These are phyloP conservation scores for Hepsetus odoe DNA, from an alignment of 2,113 vertebrate species.

Conservation along the genomic window DNA sequence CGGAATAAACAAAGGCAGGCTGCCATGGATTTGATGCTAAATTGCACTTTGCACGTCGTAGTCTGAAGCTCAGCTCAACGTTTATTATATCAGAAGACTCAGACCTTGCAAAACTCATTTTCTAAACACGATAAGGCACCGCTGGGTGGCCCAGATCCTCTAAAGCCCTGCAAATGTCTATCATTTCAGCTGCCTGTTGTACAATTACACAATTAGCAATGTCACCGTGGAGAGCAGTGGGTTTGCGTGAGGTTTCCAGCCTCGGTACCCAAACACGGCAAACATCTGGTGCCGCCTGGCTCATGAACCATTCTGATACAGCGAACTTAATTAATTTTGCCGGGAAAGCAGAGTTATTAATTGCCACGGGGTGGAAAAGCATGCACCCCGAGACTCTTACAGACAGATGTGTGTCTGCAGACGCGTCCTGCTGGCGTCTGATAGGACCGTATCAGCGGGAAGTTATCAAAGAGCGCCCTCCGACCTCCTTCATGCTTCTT, in stretches of 20 bases:
- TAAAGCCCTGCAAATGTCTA: background rate
- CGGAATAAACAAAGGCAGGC: background rate
- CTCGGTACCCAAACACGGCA: too few species aligned
- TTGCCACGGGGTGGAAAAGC: constrained; percentile 18
- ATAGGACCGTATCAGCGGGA: constrained; percentile 6
- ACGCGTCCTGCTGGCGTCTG: background rate
- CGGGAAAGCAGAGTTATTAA: constrained; percentile 20
- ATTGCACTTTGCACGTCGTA: background rate
- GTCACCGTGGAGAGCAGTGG: constrained; percentile 9
- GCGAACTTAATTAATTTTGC: constrained; percentile 39
- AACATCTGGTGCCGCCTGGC: constrained; percentile 12
- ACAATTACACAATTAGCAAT: constrained; percentile 41
- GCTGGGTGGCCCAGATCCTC: constrained; percentile 7
- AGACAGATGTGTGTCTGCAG: background rate
- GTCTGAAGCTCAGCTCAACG: background rate
- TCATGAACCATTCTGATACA: constrained; percentile 23
- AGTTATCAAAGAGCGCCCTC: background rate
- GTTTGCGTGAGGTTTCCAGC: background rate
- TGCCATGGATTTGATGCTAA: background rate
- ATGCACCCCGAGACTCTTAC: background rate
- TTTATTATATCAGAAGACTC: constrained; percentile 4
- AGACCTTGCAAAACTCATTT: background rate
- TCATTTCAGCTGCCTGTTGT: constrained; percentile 20
- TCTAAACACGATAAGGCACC: constrained; percentile 10
- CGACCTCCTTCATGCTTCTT: constrained; percentile 12